Base-by-base conservation (phyloP, 2,888 invertebrate species). In the Diadegma fenestrale region DNA sequence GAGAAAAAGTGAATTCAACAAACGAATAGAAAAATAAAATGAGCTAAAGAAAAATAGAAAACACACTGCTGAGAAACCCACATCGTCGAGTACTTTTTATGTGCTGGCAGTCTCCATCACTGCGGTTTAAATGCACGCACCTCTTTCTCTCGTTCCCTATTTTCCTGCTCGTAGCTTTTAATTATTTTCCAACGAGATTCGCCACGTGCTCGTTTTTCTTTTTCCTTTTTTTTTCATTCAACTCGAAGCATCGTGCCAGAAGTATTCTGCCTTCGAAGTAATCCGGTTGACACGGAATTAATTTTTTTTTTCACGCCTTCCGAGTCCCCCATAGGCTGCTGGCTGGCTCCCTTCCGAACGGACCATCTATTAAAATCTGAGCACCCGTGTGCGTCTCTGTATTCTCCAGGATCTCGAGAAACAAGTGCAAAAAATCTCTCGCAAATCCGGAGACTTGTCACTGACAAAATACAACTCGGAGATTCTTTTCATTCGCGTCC, bases 131-230 rank as follows among this genome's bases (percentile, higher is more conserved):
- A 80, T 73, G 79, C 76, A 37, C 48, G 30, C 66, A 51, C 69
- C 66, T 76, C 66, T 26, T 64, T 71, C 77, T 51, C 68, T 37
- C 61, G 26, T 19, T 26, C 71, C 61, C 73, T n/a, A 30, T 43
- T 54, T 43, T 14, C 22, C 68, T 22, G n/a, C 68, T 80, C 77
- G 80, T 72, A 73, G 77, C 85, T 86, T 82, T 86, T 86, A 86
- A 86, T 86, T 86, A 86, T 86, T 86, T 86, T 86, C 77, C 72
- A 68, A 82, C 85, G 85, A 82, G 80, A 80, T 77, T 51, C 77
- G 66, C 54, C 61, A 58, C 54, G 54, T 26, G 22, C 14, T 72
- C 77, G 51, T 66, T 51, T 10, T 8, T 37, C 1, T 37, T 37
- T 37, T 37, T 37, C 10, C 0, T 37, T 37, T 37, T 37, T 37